Conservation (phyloP, 1,140 invertebrate species). For the Rhizoglyphus robini region DNA sequence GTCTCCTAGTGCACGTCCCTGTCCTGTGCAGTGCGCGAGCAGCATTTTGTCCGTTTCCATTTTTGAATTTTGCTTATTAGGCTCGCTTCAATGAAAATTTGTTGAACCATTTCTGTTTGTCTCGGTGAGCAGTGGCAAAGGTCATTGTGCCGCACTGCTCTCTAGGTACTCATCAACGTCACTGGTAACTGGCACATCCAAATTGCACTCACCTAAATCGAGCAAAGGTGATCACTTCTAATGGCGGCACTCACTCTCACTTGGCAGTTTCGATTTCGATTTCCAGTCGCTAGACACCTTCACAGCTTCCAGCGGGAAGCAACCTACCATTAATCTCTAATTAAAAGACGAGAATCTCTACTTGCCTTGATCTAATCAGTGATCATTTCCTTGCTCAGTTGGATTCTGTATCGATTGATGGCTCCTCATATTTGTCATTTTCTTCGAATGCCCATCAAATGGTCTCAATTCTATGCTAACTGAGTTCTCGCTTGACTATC, state of each 20-base stretch:
- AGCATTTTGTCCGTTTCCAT: slow-evolving; percentile 1
- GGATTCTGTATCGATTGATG: no score
- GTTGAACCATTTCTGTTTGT: not conserved
- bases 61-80: slow-evolving; percentile 15
- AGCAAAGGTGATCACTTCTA: not conserved
- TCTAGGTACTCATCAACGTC: not conserved
- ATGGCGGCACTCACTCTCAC: no score
- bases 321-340: not conserved
- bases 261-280: no score
- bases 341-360: not conserved
- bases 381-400: no score
- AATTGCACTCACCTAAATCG: not conserved
- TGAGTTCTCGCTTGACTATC: no score
- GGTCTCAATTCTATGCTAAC: no score
- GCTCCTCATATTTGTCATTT: no score
- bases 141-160: not conserved
- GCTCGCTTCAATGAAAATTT: slow-evolving; percentile 15
- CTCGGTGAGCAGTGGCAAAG: not conserved
- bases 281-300: no score
- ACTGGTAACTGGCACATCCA: not conserved
- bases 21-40: not conserved
- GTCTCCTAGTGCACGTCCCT: no score
- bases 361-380: no score
- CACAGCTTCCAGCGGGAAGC: not conserved
- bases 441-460: no score